phyloP scores from a whole-genome alignment of 2,888 invertebrate species.

The Drosophila robusta region DNA sequence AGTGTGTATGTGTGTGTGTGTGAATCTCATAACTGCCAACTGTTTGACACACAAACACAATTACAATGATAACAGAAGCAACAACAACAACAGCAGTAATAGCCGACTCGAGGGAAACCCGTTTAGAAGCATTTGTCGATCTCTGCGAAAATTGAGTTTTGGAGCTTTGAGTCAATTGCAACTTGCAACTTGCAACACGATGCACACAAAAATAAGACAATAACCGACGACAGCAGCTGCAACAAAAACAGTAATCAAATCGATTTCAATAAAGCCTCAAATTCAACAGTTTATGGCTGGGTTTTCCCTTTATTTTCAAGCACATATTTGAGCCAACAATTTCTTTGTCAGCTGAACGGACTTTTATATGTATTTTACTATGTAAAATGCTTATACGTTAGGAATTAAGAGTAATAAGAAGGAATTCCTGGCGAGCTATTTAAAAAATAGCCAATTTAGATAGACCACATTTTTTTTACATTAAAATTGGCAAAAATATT shows the following conservation, averaged over 20 bases:
- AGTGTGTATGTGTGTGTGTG: slow-evolving; percentile 16
- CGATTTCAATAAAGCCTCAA: slow-evolving; percentile 27
- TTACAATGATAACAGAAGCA: slow-evolving; percentile 64
- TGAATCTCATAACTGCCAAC: slow-evolving; percentile 61
- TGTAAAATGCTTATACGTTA: neutral
- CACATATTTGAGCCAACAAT: neutral
- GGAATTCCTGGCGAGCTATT: too few species aligned
- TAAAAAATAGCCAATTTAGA: too few species aligned
- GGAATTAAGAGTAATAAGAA: neutral
- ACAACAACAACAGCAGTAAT: slow-evolving; percentile 7
- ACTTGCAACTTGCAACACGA: slow-evolving; percentile 26
- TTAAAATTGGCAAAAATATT: too few species aligned
- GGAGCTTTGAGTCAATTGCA: slow-evolving; percentile 28
- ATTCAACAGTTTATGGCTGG: slow-evolving; percentile 10
- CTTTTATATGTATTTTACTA: neutral
- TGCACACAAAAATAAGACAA: slow-evolving; percentile 18
- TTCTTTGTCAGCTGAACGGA: neutral
- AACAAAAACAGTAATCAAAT: slow-evolving; percentile 24
- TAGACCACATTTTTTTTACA: too few species aligned
- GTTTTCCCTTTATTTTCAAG: neutral
- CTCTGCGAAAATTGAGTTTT: slow-evolving; percentile 63
- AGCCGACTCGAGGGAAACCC: slow-evolving; percentile 37
- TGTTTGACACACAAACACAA: slow-evolving; percentile 79
- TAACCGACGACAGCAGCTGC: slow-evolving; percentile 4
- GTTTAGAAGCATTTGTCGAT: slow-evolving; percentile 53